These are phyloP conservation scores for Xylophagus ater DNA, from an alignment of 2,888 invertebrate species.

Conservation along the genomic window DNA sequence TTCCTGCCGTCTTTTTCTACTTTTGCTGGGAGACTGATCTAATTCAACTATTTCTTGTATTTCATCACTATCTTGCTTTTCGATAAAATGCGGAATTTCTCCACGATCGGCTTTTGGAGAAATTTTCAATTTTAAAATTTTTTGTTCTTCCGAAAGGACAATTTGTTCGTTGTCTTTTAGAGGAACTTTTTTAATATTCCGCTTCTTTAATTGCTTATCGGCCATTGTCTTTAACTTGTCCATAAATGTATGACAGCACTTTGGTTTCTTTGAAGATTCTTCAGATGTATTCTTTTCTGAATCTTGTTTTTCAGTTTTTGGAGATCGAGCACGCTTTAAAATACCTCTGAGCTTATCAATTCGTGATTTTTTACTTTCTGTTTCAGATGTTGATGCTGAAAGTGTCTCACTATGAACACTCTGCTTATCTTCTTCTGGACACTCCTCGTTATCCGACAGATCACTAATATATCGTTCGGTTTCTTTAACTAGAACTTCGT, in stretches of 20 bases:
- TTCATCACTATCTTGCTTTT: slow-evolving; percentile 40
- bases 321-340: slow-evolving; percentile 41
- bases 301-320: slow-evolving; percentile 6
- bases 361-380: slow-evolving; percentile 29
- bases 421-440: slow-evolving; percentile 22
- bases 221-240: slow-evolving; percentile 54
- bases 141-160: slow-evolving; percentile 40
- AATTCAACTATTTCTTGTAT: slow-evolving; percentile 36
- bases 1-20: slow-evolving; percentile 23
- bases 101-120: slow-evolving; percentile 50
- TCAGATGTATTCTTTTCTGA: background rate
- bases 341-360: slow-evolving; percentile 39
- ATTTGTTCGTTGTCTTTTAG: slow-evolving; percentile 42
- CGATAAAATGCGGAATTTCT: slow-evolving; percentile 38
- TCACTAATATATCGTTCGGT: slow-evolving; percentile 38
- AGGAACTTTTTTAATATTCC: slow-evolving; percentile 30
- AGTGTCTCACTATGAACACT: slow-evolving; percentile 28
- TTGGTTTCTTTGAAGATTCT: slow-evolving; percentile 43
- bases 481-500: slow-evolving; percentile 37
- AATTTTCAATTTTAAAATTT: slow-evolving; percentile 48
- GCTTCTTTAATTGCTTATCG: slow-evolving; percentile 48
- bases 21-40: slow-evolving; percentile 38
- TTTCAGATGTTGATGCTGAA: slow-evolving; percentile 30
- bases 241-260: slow-evolving; percentile 48
- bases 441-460: slow-evolving; percentile 22